phyloP scores from a whole-genome alignment of 1,140 invertebrate genomes.

The Dendrolimus kikuchii region DNA sequence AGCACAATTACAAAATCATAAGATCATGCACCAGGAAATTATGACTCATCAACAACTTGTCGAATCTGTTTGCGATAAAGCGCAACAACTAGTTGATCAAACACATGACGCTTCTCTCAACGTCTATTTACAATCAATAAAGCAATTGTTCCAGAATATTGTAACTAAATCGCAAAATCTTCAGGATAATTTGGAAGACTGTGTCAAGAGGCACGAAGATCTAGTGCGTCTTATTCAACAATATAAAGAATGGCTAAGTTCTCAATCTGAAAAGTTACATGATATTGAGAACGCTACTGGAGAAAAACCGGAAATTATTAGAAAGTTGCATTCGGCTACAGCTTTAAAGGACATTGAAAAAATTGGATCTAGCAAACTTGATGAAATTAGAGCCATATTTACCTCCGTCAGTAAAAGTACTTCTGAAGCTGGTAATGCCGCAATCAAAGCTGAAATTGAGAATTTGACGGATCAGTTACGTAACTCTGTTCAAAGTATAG shows the following conservation, averaged over 20 bases:
- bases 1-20: slow-evolving; percentile 94
- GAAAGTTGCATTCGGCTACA: slow-evolving; percentile 80
- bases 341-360: slow-evolving; percentile 80
- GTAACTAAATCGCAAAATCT: slow-evolving; percentile 90
- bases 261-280: slow-evolving; percentile 83
- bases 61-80: slow-evolving; percentile 93
- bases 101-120: slow-evolving; percentile 90
- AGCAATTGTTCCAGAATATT: slow-evolving; percentile 90
- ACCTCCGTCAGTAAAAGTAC: slow-evolving; percentile 85
- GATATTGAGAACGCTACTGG: slow-evolving; percentile 85
- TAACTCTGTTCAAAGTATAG: slow-evolving; percentile 78
- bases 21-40: slow-evolving; percentile 96
- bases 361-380: slow-evolving; percentile 81
- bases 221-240: slow-evolving; percentile 80
- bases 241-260: slow-evolving; percentile 85
- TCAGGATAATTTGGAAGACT: slow-evolving; percentile 87
- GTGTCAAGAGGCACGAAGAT: slow-evolving; percentile 88
- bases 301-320: slow-evolving; percentile 84
- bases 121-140: slow-evolving; percentile 90
- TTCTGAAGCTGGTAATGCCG: slow-evolving; percentile 82
- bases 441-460: slow-evolving; percentile 82
- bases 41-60: slow-evolving; percentile 92
- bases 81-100: slow-evolving; percentile 90
- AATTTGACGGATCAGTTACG: slow-evolving; percentile 78
- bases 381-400: slow-evolving; percentile 79